A percentile compares a stretch with the other conserved stretches of the same genome.
phyloP scores from a whole-genome alignment of 2,113 vertebrate genomes.

The Nothoprocta pentlandii region DNA sequence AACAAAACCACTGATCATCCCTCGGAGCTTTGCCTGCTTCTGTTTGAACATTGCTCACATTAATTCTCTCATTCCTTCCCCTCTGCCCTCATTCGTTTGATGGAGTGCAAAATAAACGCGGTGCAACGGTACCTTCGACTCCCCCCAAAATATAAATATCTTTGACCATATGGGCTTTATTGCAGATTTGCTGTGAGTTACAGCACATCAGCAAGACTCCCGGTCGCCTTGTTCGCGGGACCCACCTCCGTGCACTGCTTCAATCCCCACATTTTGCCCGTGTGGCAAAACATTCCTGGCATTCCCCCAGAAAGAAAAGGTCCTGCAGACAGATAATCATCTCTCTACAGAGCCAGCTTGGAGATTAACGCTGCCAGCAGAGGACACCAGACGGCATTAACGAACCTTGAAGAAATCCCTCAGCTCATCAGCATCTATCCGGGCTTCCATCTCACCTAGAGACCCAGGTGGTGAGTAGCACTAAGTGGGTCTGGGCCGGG shows the following conservation, averaged over 20 bases:
- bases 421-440: neutral
- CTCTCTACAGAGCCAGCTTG: neutral
- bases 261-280: conserved; percentile 8
- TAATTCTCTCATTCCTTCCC: conserved; percentile 49
- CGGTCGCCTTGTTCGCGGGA: conserved; percentile 2
- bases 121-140: conserved; percentile 44
- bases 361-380: conserved; percentile 23
- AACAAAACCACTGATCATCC: conserved; percentile 60
- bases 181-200: neutral
- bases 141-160: conserved; percentile 27
- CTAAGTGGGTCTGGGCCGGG: neutral
- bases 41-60: conserved; percentile 55
- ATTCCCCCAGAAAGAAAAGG: neutral
- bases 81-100: conserved; percentile 53
- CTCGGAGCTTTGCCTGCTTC: conserved; percentile 40
- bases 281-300: conserved; percentile 40
- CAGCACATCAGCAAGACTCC: conserved; percentile 23
- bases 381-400: conserved; percentile 13
- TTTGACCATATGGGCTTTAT: conserved; percentile 32
- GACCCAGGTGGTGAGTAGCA: neutral
- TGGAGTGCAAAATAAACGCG: conserved; percentile 28
- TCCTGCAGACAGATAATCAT: conserved; percentile 25
- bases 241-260: neutral
- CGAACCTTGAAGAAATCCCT: neutral
- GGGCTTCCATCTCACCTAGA: neutral